Conservation (phyloP, 2,797 vertebrate genomes). For the Anguilla anguilla region DNA sequence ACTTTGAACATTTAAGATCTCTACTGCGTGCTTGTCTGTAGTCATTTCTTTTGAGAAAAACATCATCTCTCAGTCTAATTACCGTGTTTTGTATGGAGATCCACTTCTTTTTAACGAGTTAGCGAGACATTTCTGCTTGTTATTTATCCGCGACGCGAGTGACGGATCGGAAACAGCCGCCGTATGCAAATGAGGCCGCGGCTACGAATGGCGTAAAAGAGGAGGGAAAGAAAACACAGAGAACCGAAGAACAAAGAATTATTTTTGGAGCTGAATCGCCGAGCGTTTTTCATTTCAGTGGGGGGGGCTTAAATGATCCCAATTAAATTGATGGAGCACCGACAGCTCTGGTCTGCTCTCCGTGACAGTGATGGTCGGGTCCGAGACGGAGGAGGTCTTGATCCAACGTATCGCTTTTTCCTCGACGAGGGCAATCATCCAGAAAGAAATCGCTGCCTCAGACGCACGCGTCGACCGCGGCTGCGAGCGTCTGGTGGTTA, state of each 20-base stretch:
- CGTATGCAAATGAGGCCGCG: conserved; percentile 28
- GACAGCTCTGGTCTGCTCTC: conserved; percentile 8
- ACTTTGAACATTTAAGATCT: conserved; percentile 21
- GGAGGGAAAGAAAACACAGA: conserved; percentile 33
- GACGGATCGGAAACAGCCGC: conserved; percentile 38
- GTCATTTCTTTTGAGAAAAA: conserved; percentile 53
- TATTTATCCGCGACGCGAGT: conserved; percentile 39
- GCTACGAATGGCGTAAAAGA: neutral
- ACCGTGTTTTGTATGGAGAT: conserved; percentile 34
- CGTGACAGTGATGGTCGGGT: neutral
- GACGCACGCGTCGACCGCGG: neutral
- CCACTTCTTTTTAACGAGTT: conserved; percentile 55
- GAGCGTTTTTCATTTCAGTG: conserved; percentile 19
- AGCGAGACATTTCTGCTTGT: conserved; percentile 50
- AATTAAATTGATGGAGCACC: conserved; percentile 15
- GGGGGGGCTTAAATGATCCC: conserved; percentile 5
- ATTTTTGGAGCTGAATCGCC: conserved; percentile 26
- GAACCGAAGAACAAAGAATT: conserved; percentile 31
- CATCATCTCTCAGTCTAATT: conserved; percentile 58
- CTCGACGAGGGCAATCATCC: neutral
- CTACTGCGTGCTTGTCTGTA: conserved; percentile 43
- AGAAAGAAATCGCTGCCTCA: conserved; percentile 8
- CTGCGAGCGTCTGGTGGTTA: neutral
- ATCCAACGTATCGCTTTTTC: conserved; percentile 1
- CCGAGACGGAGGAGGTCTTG: neutral